Conservation (phyloP, 2,888 invertebrate species). For the Sesia apiformis region DNA sequence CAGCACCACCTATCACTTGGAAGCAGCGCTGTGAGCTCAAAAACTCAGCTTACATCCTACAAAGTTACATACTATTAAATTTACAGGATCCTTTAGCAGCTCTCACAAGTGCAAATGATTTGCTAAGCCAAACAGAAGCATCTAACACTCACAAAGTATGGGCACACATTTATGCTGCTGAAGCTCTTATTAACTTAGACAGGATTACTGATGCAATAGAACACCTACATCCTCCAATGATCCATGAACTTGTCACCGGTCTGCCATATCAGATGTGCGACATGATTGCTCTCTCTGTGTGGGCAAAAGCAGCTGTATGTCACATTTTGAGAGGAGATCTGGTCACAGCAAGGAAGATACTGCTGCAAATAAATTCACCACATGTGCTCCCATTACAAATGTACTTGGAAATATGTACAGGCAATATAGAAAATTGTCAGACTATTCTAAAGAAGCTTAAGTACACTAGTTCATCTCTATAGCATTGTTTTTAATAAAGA, state of each 20-base stretch:
- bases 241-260: conserved; percentile 67
- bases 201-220: conserved; percentile 88
- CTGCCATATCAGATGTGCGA: conserved; percentile 59
- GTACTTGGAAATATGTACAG: conserved; percentile 72
- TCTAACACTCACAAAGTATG: conserved; percentile 78
- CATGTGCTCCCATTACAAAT: conserved; percentile 67
- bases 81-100: conserved; percentile 89
- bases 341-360: conserved; percentile 60
- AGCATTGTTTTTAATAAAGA: background rate
- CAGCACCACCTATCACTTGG: conserved; percentile 77
- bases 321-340: conserved; percentile 63
- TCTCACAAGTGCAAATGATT: conserved; percentile 82
- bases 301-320: conserved; percentile 70
- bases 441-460: conserved; percentile 57
- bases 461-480: conserved; percentile 37
- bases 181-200: conserved; percentile 88
- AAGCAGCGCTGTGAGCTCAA: conserved; percentile 76
- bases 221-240: conserved; percentile 85
- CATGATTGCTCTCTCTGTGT: conserved; percentile 64
- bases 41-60: conserved; percentile 82
- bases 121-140: conserved; percentile 80
- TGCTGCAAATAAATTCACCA: conserved; percentile 64
- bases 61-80: conserved; percentile 88
- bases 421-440: conserved; percentile 68
- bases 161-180: conserved; percentile 92